Conservation (phyloP, 2,113 vertebrate species). For the Chaetura pelagica region DNA sequence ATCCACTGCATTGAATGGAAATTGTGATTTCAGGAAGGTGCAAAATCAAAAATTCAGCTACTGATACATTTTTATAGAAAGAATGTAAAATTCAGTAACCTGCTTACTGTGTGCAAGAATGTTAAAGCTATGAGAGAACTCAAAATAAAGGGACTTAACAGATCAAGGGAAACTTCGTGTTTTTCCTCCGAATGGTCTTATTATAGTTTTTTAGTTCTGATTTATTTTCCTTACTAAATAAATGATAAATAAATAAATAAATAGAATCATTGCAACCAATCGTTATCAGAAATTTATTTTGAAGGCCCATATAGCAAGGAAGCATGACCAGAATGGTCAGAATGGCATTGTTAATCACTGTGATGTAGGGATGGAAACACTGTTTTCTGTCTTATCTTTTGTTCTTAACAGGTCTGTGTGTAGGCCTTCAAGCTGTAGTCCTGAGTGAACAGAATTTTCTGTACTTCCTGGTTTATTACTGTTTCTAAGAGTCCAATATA, state of each 20-base stretch:
- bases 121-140: neutral
- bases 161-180: neutral
- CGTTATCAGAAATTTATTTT: neutral
- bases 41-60: neutral
- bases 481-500: neutral
- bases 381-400: neutral
- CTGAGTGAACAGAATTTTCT: neutral
- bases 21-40: neutral
- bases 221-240: neutral
- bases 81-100: neutral
- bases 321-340: neutral
- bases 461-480: neutral
- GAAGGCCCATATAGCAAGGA: neutral
- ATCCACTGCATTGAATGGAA: neutral
- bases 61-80: neutral
- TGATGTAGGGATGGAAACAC: neutral
- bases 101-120: neutral
- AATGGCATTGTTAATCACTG: neutral
- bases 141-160: neutral
- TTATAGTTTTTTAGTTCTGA: neutral
- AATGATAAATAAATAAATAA: neutral
- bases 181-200: neutral
- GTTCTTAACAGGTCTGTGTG: neutral
- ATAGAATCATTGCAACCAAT: neutral
- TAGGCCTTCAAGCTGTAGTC: neutral